A percentile compares a stretch with the other conserved stretches of the same genome.
phyloP scores from a whole-genome alignment of 2,888 invertebrate species.

The Lithophane leautieri region DNA sequence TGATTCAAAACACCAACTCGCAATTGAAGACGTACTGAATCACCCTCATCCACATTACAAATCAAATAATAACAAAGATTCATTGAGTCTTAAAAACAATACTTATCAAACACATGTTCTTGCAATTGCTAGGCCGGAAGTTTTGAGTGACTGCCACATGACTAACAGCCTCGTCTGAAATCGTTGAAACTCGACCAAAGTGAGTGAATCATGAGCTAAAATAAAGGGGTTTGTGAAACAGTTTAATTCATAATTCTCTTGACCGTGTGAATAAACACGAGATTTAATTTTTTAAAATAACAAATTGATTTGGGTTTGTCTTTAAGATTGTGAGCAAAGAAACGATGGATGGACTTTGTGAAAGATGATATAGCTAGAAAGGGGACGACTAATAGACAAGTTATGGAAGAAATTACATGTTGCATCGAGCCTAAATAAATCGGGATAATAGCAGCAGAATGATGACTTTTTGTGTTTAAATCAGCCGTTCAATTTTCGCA shows the following conservation, averaged over 20 bases:
- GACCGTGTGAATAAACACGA: slow-evolving; percentile 26
- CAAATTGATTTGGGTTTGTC: not conserved
- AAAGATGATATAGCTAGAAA: not conserved
- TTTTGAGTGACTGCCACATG: slow-evolving; percentile 35
- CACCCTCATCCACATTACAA: slow-evolving; percentile 2
- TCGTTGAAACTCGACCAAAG: slow-evolving; percentile 21
- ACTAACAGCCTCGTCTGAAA: slow-evolving; percentile 50
- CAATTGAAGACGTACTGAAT: slow-evolving; percentile 23
- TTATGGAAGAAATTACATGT: not conserved
- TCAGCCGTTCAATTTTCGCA: not conserved
- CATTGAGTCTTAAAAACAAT: slow-evolving; percentile 23
- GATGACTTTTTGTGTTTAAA: not conserved
- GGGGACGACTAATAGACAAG: not conserved
- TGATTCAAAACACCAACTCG: not conserved
- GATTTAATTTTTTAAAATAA: not conserved
- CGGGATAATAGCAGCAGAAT: not conserved
- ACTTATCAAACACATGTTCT: slow-evolving; percentile 51
- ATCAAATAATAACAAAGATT: slow-evolving; percentile 5
- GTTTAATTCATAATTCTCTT: slow-evolving; percentile 33
- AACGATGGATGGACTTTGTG: not conserved
- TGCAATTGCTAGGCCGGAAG: slow-evolving; percentile 37
- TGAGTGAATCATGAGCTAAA: slow-evolving; percentile 41
- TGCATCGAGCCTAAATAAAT: not conserved
- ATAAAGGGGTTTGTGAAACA: slow-evolving; percentile 22
- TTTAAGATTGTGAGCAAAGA: not conserved